These are phyloP conservation scores for Halocynthia aurantium DNA, from an alignment of 23 tunicate genomes.

Conservation along the genomic window DNA sequence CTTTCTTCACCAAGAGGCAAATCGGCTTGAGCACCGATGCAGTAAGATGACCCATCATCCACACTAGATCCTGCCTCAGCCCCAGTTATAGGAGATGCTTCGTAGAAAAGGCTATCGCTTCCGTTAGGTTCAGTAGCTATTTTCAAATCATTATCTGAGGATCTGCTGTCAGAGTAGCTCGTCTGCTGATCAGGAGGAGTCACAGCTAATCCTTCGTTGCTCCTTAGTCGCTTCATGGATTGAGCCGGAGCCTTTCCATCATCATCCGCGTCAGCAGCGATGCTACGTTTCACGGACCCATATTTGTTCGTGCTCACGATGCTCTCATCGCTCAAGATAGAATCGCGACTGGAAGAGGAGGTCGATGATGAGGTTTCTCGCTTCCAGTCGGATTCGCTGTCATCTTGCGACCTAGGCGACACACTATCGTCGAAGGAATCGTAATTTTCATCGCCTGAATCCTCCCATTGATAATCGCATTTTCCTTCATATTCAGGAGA, in stretches of 20 bases:
- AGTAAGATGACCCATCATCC: not conserved
- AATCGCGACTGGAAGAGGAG: not conserved
- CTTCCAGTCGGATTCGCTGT: too few relatives aligned
- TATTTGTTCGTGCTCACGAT: not conserved
- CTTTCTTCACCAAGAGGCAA: not conserved
- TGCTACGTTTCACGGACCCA: constrained; percentile 1
- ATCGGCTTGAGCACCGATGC: not conserved
- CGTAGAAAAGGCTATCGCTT: not conserved
- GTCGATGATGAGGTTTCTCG: not conserved
- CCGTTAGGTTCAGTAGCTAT: not conserved
- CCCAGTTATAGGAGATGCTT: not conserved
- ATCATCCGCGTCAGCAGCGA: not conserved
- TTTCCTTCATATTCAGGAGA: not conserved
- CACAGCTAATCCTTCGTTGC: constrained; percentile 11
- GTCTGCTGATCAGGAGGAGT: not conserved
- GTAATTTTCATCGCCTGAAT: too few relatives aligned
- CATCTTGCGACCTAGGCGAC: too few relatives aligned
- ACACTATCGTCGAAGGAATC: not conserved
- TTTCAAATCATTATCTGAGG: not conserved
- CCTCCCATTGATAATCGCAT: not conserved
- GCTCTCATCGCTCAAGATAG: not conserved
- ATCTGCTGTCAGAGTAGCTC: not conserved
- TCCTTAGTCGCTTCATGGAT: constrained; percentile 1
- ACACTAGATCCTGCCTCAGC: not conserved
- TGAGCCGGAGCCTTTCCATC: not conserved